Percentiles rank a stretch among this genome's conserved stretches.
Evolutionary conservation across 2,797 vertebrate genomes (phyloP).

Genomic region (Halcyon badia): DNA sequence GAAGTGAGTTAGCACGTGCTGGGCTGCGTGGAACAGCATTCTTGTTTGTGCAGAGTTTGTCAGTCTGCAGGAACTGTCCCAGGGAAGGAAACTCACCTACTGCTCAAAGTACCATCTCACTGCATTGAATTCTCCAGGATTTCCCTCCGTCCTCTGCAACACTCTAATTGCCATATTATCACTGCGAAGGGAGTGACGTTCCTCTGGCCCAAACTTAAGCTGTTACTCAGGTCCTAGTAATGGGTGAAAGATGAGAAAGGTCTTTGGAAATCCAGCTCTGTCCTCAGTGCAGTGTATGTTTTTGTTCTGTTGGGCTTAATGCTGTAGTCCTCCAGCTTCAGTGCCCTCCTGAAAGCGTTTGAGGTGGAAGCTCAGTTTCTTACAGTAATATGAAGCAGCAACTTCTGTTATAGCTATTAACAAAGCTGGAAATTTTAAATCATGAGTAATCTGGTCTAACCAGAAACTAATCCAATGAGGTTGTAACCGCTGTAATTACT

Average conservation of each 20-base stretch:
- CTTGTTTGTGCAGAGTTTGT: background rate
- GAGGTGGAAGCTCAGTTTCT: background rate
- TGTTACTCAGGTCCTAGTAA: background rate
- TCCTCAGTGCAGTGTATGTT: background rate
- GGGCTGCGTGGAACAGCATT: background rate
- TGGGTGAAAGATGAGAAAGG: background rate
- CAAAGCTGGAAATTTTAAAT: constrained; percentile 45
- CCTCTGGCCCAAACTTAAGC: background rate
- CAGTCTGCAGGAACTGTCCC: background rate
- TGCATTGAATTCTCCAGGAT: background rate
- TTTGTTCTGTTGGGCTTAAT: background rate
- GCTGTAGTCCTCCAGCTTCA: background rate
- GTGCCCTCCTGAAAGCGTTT: background rate
- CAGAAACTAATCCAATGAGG: constrained; percentile 29
- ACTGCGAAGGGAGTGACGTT: background rate
- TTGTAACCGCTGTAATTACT: constrained; percentile 34
- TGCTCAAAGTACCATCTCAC: background rate
- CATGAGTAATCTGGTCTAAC: constrained; percentile 49
- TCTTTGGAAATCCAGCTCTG: background rate
- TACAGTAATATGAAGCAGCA: background rate
- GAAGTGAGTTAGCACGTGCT: background rate
- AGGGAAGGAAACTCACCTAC: background rate
- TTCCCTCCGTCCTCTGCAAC: background rate
- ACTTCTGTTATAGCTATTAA: constrained; percentile 46
- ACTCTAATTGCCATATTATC: background rate